Conservation (phyloP, 2,888 invertebrate genomes). For the Lepidocyrtinus sp. region DNA sequence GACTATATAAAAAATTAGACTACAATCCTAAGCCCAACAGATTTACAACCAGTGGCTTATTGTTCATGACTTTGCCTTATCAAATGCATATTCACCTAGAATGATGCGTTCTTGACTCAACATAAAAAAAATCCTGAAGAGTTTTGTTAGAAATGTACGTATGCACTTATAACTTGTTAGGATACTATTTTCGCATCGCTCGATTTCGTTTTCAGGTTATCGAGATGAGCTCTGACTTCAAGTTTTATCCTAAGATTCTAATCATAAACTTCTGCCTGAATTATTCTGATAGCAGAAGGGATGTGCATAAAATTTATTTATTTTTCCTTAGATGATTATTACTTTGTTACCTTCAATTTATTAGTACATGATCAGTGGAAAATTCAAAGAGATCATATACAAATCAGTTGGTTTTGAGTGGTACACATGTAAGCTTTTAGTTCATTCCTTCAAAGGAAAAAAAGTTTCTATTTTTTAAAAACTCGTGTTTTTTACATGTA, state of each 20-base stretch:
- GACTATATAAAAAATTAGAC: too few species aligned
- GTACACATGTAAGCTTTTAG: neutral
- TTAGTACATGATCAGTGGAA: too few species aligned
- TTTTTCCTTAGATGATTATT: neutral
- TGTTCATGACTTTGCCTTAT: neutral
- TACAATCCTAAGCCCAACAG: too few species aligned
- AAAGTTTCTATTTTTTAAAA: neutral
- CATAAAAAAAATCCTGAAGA: neutral
- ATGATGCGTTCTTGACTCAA: neutral
- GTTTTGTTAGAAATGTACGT: neutral
- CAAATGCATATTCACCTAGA: neutral
- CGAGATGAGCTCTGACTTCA: constrained; percentile 38
- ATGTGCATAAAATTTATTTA: neutral
- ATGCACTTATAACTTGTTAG: neutral
- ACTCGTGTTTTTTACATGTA: neutral
- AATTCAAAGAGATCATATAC: too few species aligned
- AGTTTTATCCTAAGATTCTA: too few species aligned
- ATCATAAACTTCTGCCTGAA: neutral
- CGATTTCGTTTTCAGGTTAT: constrained; percentile 70
- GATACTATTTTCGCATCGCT: constrained; percentile 50
- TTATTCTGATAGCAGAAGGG: neutral
- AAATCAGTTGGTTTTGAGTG: too few species aligned
- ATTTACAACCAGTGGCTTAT: too few species aligned
- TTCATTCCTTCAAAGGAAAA: neutral
- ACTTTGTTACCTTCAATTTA: neutral